Evolutionary conservation across 2,888 invertebrate genomes (phyloP).

Genomic region (Heliconius charithonia): DNA sequence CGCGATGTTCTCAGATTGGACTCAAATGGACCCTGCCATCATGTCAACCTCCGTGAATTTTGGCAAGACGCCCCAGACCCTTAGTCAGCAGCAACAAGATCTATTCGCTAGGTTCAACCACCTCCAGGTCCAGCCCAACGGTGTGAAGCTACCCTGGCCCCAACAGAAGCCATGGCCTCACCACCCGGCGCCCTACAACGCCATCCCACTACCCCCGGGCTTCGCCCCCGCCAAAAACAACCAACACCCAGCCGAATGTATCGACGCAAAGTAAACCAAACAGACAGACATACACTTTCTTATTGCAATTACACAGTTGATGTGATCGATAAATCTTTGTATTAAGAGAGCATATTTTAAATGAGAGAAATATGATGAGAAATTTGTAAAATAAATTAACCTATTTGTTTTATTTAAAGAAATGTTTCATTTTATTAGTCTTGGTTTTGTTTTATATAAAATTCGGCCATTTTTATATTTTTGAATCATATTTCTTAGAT

Average conservation of each 20-base stretch:
- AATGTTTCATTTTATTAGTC: constrained; percentile 59
- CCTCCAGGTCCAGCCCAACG: constrained; percentile 59
- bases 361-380: constrained; percentile 84
- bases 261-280: constrained; percentile 78
- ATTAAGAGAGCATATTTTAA: constrained; percentile 82
- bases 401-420: constrained; percentile 81
- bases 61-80: constrained; percentile 61
- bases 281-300: constrained; percentile 64
- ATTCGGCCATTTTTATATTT: constrained; percentile 51
- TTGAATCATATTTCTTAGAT: constrained; percentile 72
- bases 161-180: constrained; percentile 54
- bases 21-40: constrained; percentile 96
- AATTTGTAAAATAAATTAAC: constrained; percentile 84
- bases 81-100: constrained; percentile 68
- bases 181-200: constrained; percentile 52
- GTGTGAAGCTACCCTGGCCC: constrained; percentile 47
- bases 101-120: constrained; percentile 75
- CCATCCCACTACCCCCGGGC: constrained; percentile 76
- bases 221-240: constrained; percentile 74
- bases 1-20: constrained; percentile 90
- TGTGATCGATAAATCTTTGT: constrained; percentile 82
- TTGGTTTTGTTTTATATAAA: constrained; percentile 44
- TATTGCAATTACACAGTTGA: constrained; percentile 72
- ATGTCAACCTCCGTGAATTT: constrained; percentile 88
- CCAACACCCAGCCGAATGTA: constrained; percentile 76